Evolutionary conservation across 2,797 vertebrate species (phyloP).

Genomic region (Tamandua tetradactyla): DNA sequence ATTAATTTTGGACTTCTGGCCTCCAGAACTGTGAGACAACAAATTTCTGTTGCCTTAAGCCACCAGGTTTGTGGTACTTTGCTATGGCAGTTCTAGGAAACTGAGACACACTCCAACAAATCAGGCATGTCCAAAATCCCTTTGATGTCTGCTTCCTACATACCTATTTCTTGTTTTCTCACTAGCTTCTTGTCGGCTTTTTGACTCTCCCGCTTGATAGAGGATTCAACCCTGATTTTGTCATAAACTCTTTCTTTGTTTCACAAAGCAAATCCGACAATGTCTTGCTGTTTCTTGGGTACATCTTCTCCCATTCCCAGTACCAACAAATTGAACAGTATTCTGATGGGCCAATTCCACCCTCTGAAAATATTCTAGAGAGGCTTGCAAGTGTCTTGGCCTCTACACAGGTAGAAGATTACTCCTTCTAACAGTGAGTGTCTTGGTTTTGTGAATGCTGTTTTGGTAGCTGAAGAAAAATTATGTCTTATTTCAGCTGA

Average conservation of each 20-base stretch:
- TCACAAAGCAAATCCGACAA: conserved; percentile 43
- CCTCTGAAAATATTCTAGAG: conserved; percentile 22
- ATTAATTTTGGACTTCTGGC: too few species aligned
- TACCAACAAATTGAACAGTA: not conserved
- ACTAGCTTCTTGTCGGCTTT: conserved; percentile 2
- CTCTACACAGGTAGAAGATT: not conserved
- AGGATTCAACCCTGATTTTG: not conserved
- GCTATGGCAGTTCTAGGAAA: too few species aligned
- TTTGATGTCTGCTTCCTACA: conserved; percentile 19
- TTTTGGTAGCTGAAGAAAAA: conserved; percentile 12
- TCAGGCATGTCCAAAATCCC: conserved; percentile 4
- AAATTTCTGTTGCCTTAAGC: too few species aligned
- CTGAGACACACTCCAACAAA: not conserved
- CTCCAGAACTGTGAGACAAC: too few species aligned
- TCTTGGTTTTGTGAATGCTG: conserved; percentile 43
- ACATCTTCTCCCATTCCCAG: not conserved
- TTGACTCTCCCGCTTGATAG: conserved; percentile 19
- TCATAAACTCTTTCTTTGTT: conserved; percentile 45
- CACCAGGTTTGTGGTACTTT: too few species aligned
- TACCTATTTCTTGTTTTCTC: not conserved
- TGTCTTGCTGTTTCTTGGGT: not conserved
- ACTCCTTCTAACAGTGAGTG: not conserved
- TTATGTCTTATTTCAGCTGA: not conserved
- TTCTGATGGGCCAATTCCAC: not conserved
- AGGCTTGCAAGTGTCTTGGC: conserved; percentile 4